Evolutionary conservation across 1,140 invertebrate genomes (phyloP).

Genomic region (Bombus sylvicola): DNA sequence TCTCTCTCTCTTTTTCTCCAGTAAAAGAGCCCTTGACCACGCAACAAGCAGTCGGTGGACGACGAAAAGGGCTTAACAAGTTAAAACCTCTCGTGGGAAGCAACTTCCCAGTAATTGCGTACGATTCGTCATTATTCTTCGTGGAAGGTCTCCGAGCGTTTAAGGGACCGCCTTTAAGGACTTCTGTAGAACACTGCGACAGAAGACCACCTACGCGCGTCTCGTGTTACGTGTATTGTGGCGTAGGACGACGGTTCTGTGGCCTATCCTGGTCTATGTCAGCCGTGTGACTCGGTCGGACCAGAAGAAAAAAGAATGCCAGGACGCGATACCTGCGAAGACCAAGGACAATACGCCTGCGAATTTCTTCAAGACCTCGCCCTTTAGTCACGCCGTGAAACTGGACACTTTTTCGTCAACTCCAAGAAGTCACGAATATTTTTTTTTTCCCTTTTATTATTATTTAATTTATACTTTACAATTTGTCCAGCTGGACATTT

Average conservation of each 20-base stretch:
- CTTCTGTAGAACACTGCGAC: neutral
- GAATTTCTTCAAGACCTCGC: constrained; percentile 23
- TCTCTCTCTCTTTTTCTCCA: neutral
- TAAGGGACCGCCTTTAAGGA: neutral
- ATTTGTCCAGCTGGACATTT: no score
- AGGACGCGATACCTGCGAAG: neutral
- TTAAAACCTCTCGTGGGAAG: neutral
- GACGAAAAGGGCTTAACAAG: neutral
- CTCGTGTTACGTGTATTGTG: constrained; percentile 51
- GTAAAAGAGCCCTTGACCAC: neutral
- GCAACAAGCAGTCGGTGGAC: neutral
- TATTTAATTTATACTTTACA: no score
- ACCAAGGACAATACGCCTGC: constrained; percentile 44
- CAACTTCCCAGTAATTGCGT: constrained; percentile 18
- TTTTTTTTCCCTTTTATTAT: no score
- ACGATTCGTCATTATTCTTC: constrained; percentile 21
- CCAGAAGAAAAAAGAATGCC: neutral
- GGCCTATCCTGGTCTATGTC: constrained; percentile 16
- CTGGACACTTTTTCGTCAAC: neutral
- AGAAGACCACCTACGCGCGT: constrained; percentile 46
- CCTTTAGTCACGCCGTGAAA: constrained; percentile 37
- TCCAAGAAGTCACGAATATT: neutral
- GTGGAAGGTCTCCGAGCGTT: constrained; percentile 1
- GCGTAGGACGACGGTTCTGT: constrained; percentile 4
- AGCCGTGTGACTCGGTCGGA: constrained; percentile 3